Conservation (phyloP, 1,140 invertebrate genomes). For the Venturia canescens region DNA sequence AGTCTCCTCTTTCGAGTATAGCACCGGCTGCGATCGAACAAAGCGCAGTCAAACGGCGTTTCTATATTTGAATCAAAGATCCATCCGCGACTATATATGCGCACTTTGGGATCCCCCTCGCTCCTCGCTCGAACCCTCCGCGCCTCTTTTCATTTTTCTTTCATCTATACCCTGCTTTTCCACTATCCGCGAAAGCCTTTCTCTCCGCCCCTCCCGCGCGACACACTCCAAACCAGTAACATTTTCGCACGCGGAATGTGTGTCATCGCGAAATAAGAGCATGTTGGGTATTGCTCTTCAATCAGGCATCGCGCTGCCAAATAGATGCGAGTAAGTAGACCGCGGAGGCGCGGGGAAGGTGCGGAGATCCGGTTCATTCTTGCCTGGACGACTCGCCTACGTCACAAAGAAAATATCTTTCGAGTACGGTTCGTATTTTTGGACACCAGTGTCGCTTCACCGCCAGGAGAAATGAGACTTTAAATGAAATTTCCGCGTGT, state of each 20-base stretch:
- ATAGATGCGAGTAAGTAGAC: too few species aligned
- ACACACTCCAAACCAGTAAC: not conserved
- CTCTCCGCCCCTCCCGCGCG: not conserved
- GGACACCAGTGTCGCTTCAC: not conserved
- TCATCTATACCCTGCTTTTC: constrained; percentile 13
- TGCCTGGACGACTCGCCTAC: too few species aligned
- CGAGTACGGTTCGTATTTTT: too few species aligned
- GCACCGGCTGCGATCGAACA: constrained; percentile 55
- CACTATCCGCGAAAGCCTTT: not conserved
- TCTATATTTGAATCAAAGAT: constrained; percentile 65
- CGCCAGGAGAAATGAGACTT: not conserved
- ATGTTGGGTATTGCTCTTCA: not conserved
- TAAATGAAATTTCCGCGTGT: too few species aligned
- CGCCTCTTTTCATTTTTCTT: constrained; percentile 32
- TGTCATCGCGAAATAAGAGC: not conserved
- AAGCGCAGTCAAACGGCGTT: constrained; percentile 58
- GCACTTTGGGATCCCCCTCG: constrained; percentile 13
- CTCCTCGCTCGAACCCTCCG: constrained; percentile 11
- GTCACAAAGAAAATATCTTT: too few species aligned
- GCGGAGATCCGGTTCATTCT: too few species aligned
- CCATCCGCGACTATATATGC: constrained; percentile 23
- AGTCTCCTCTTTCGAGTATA: constrained; percentile 40
- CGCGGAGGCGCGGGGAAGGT: too few species aligned
- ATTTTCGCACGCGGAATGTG: not conserved
- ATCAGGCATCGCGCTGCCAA: too few species aligned